phyloP scores from a whole-genome alignment of 2,113 vertebrate genomes.

The Datnioides undecimradiatus region DNA sequence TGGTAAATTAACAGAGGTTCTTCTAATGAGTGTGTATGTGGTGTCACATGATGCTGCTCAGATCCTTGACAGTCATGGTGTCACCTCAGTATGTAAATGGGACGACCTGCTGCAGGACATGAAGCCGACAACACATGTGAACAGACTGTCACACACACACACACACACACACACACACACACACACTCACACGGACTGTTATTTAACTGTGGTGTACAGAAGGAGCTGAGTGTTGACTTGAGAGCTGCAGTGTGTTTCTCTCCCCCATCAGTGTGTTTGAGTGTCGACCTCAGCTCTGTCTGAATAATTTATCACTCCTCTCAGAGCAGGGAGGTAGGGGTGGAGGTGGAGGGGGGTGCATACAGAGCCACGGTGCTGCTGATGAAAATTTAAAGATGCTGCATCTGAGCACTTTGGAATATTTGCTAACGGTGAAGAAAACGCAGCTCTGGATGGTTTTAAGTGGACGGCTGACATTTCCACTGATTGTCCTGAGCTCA shows the following conservation, averaged over 20 bases:
- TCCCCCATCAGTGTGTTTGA: slow-evolving; percentile 4
- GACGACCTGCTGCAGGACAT: no score
- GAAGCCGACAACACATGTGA: no score
- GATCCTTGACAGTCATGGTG: no score
- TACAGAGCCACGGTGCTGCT: neutral
- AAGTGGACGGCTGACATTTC: slow-evolving; percentile 28
- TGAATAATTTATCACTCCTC: slow-evolving; percentile 62
- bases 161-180: no score
- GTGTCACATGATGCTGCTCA: no score
- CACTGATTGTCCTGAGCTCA: neutral
- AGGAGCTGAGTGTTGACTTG: neutral
- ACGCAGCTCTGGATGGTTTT: slow-evolving; percentile 11
- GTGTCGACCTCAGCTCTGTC: slow-evolving; percentile 37
- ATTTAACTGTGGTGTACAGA: no score
- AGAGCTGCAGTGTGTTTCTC: slow-evolving; percentile 19
- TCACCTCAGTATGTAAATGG: no score
- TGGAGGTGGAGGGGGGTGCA: neutral
- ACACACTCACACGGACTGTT: no score
- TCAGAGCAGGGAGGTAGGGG: neutral
- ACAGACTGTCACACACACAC: no score
- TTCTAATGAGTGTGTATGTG: no score
- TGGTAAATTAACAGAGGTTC: no score
- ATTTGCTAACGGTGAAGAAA: slow-evolving; percentile 52
- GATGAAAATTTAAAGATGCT: slow-evolving; percentile 66
- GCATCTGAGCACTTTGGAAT: slow-evolving; percentile 45